Evolutionary conservation across 2,888 invertebrate species (phyloP).

Genomic region (Cheilosia impressa): DNA sequence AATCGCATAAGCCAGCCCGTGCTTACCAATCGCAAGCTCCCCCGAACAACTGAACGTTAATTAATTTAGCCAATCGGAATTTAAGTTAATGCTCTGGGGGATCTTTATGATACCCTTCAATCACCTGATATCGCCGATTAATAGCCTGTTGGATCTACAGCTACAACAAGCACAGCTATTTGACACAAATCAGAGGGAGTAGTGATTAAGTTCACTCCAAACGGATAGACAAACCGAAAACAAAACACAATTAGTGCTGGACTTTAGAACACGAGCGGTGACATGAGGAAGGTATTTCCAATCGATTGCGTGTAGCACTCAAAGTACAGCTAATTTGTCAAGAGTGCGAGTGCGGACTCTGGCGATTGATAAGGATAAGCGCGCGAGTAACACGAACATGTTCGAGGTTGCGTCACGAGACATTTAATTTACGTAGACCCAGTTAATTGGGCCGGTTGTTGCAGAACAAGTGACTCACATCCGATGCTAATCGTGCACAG

Average conservation of each 20-base stretch:
- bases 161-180: neutral
- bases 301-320: neutral
- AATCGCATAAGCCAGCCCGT: neutral
- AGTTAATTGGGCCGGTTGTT: neutral
- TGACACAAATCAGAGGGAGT: neutral
- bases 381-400: neutral
- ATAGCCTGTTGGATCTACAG: neutral
- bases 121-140: neutral
- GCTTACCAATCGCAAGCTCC: neutral
- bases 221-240: neutral
- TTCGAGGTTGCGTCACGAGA: neutral
- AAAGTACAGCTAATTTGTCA: neutral
- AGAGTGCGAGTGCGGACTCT: neutral
- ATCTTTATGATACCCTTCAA: constrained; percentile 4
- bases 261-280: constrained; percentile 1
- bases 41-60: neutral
- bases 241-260: neutral
- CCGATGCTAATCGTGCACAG: neutral
- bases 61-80: constrained; percentile 53
- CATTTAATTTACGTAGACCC: neutral
- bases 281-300: neutral
- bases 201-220: neutral
- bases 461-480: neutral
- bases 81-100: constrained; percentile 33
- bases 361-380: constrained; percentile 2